phyloP scores from a whole-genome alignment of 2,113 vertebrate genomes.

The Grallaria varia region DNA sequence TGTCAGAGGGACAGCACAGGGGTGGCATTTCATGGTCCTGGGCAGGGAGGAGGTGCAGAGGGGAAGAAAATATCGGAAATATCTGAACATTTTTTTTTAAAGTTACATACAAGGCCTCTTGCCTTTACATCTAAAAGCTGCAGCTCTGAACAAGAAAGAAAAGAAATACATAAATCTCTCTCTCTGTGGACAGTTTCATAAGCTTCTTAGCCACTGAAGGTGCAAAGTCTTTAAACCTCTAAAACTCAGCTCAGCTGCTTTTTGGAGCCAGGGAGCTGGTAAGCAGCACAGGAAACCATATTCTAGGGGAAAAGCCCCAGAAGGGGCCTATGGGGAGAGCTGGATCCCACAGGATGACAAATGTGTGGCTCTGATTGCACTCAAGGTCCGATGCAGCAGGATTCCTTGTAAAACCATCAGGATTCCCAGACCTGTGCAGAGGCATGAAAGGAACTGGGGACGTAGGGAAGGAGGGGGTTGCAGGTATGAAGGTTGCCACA shows the following conservation, averaged over 20 bases:
- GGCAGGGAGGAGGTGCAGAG: neutral
- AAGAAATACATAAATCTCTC: conserved; percentile 24
- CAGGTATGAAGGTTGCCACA: neutral
- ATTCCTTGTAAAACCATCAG: neutral
- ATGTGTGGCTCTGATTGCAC: neutral
- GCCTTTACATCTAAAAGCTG: neutral
- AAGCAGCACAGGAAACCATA: neutral
- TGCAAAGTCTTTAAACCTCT: conserved; percentile 30
- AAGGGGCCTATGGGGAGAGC: neutral
- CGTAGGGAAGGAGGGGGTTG: neutral
- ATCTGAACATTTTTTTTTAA: neutral
- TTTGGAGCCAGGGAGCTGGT: neutral
- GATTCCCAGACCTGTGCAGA: neutral
- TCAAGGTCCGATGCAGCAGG: neutral
- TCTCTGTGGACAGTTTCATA: neutral
- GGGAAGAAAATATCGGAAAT: neutral
- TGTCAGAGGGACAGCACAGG: neutral
- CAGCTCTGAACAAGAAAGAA: neutral
- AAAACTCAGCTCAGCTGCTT: neutral
- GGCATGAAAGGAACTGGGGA: neutral
- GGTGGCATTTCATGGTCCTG: neutral
- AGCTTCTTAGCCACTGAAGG: conserved; percentile 30
- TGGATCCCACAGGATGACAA: neutral
- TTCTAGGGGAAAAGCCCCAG: neutral
- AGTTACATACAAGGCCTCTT: neutral